Evolutionary conservation across 2,113 vertebrate species (phyloP), one percentile per base, ranked within the genome.

Genomic region (Orthonyx spaldingii): DNA sequence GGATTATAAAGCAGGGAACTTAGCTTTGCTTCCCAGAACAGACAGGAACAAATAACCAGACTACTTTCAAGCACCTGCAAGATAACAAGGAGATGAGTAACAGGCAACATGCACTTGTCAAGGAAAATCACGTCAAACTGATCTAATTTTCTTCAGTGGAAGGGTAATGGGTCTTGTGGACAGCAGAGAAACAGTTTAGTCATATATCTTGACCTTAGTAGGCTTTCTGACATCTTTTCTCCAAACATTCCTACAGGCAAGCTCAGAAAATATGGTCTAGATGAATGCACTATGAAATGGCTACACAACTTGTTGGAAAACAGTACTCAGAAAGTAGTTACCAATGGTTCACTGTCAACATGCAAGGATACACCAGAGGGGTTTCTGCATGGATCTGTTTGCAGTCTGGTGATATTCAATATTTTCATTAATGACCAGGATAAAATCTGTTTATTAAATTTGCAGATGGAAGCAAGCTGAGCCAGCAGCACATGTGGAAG

Each of bases 391-490:
- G 41, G 83, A 91, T 94, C 78, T 96, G 93, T 56, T 92, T 0
- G 0, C 80, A 87, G 80, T 74, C 86, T 94, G 89, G 56, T 78
- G 68, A 87, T 87, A 93, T 56, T 89, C 68, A 91, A 84, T 94
- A 93, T 93, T 96, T 93, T 90, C 93, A 94, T 97, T 97, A 93
- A 95, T 59, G 65, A 92, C 84, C 69, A 87, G 64, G 61, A 93
- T 89, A 92, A 95, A 92, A 68, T 44, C 80, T 78, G 68, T 81
- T 93, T 81, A 95, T 94, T 96, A 81, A 90, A 94, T 96, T 63
- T 87, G 74, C 86, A 93, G 96, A 59, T 91, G 94, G 85, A 91
- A 95, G 76, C 84, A 95, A 92, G 56, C 84, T 81, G 91, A 89
- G 86, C 53, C 41, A 94, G 72, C 11, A 84, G 33, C 6, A 28